Evolutionary conservation across 1,140 invertebrate species (phyloP), one percentile per base, ranked within the genome.

Genomic region (Argopecten irradians): DNA sequence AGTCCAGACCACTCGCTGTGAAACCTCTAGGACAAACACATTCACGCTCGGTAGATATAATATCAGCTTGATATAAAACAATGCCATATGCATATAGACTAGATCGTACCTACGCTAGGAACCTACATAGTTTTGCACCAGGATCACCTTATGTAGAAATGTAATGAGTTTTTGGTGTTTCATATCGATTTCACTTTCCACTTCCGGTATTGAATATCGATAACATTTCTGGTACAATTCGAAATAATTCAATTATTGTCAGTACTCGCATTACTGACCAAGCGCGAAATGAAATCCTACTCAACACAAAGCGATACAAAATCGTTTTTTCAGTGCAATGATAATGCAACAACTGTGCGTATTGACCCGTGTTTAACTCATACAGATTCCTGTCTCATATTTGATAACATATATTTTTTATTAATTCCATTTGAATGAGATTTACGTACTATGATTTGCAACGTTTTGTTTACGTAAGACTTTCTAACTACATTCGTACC

Each of bases 161-260:
- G 55, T 71, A 71, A 71, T 71, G 55, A 71, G 55, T n/a, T 71
- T 71, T n/a, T 71, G 55, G 55, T 71, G 55, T 71, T 71, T 71
- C 55, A 3, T 71, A 71, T 71, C 55, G 55, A 71, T 71, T 71
- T 28, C 55, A 71, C 55, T 16, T 71, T 71, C 55, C 28, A 71
- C 55, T 71, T 71, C 55, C 55, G 55, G 55, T 71, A 71, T 71
- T 28, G 55, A 71, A 28, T 28, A 71, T 28, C 5, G n/a, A 71
- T n/a, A 28, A 71, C 8, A 71, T 71, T n/a, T n/a, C 55, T 71
- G 22, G 55, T 71, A 3, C n/a, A 22, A 71, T 71, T 71, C n/a
- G 55, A n/a, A 28, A 28, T 71, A n/a, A 71, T 71, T 71, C 55
- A 71, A 71, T 71, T 71, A 71, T 71, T 71, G 55, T 71, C 55